Evolutionary conservation across 2,888 invertebrate species (phyloP).

Genomic region (Julus scanicus): DNA sequence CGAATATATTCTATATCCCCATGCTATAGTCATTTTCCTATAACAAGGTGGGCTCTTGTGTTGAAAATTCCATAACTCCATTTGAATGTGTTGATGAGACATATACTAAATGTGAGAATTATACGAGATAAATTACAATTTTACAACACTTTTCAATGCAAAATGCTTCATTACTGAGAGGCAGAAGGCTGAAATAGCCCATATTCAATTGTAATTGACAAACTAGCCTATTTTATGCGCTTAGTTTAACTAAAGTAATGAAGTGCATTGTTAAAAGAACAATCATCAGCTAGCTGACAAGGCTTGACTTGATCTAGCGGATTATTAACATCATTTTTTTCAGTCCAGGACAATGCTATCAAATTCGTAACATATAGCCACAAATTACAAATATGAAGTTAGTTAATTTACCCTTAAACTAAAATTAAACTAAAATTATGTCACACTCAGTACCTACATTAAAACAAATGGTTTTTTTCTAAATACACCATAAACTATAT

Average conservation of each 20-base stretch:
- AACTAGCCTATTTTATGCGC: background rate
- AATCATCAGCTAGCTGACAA: background rate
- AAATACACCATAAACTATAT: too few species aligned
- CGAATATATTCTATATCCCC: background rate
- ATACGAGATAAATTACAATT: slow-evolving; percentile 1
- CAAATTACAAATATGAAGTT: too few species aligned
- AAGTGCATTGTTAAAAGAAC: background rate
- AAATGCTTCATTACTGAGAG: background rate
- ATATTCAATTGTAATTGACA: background rate
- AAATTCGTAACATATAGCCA: too few species aligned
- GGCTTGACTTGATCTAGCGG: too few species aligned
- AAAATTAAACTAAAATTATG: too few species aligned
- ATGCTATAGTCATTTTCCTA: background rate
- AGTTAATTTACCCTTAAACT: too few species aligned
- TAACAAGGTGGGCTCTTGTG: background rate
- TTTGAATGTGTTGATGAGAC: background rate
- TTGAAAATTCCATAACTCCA: background rate
- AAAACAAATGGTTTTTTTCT: too few species aligned
- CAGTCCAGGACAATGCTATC: too few species aligned
- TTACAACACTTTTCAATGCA: background rate
- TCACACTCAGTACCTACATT: too few species aligned
- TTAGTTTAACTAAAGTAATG: slow-evolving; percentile 1
- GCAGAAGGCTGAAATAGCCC: background rate
- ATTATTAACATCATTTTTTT: too few species aligned
- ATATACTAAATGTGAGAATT: background rate